Conservation (phyloP, 2,797 vertebrate species). For the Microctenopoma steveboyesi region DNA sequence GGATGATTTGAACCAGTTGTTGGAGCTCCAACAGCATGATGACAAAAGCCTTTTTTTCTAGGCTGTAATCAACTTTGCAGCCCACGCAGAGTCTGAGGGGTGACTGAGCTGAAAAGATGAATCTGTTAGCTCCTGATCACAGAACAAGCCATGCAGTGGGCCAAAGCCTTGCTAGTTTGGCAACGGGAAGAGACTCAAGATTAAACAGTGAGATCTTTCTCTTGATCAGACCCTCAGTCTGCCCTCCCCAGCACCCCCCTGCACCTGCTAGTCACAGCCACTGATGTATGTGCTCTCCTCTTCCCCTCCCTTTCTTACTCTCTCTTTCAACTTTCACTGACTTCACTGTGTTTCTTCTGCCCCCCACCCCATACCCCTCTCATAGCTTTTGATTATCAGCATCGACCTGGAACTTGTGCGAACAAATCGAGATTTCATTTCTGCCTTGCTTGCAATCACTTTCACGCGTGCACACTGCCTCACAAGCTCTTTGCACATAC, state of each 20-base stretch:
- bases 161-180: conserved; percentile 69
- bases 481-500: conserved; percentile 25
- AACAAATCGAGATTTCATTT: conserved; percentile 70
- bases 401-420: conserved; percentile 55
- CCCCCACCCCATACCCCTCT: conserved; percentile 16
- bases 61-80: conserved; percentile 72
- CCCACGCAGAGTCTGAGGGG: conserved; percentile 62
- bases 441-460: conserved; percentile 48
- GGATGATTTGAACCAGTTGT: conserved; percentile 52
- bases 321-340: conserved; percentile 69
- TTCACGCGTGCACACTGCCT: conserved; percentile 36
- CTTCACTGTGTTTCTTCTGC: conserved; percentile 64
- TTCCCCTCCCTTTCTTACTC: conserved; percentile 29
- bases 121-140: conserved; percentile 78
- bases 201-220: conserved; percentile 85
- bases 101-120: conserved; percentile 72
- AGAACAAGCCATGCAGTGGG: conserved; percentile 75
- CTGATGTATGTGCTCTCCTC: conserved; percentile 73
- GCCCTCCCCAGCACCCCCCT: conserved; percentile 61
- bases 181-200: conserved; percentile 75
- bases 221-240: conserved; percentile 68
- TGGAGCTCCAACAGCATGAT: conserved; percentile 38
- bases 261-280: conserved; percentile 81
- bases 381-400: conserved; percentile 73
- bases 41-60: conserved; percentile 62